These are phyloP conservation scores for Styela plicata DNA, from an alignment of 23 tunicate genomes.

Conservation along the genomic window DNA sequence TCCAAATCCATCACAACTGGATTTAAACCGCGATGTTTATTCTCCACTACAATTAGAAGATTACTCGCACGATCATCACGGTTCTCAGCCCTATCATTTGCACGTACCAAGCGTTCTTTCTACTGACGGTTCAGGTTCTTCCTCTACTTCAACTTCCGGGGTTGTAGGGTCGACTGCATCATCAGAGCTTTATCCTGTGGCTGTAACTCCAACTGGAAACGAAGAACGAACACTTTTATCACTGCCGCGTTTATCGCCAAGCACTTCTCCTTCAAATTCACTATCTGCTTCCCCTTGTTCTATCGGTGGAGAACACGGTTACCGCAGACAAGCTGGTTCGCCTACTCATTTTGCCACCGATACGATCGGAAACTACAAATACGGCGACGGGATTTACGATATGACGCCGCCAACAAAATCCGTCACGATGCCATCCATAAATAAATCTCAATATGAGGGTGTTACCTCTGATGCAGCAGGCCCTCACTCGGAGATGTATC, in stretches of 20 bases:
- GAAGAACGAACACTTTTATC: background rate
- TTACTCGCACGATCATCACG: background rate
- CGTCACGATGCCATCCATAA: background rate
- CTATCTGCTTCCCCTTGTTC: background rate
- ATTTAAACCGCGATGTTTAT: background rate
- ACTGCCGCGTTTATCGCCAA: background rate
- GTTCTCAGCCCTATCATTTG: background rate
- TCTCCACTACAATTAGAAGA: background rate
- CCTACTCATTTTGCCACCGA: background rate
- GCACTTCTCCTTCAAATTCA: background rate
- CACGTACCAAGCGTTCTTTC: background rate
- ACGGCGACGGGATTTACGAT: background rate
- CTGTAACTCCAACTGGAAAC: background rate
- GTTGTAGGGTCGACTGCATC: conserved; percentile 10
- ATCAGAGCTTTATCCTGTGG: background rate
- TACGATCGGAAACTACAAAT: background rate
- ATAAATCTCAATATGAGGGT: background rate
- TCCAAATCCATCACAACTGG: conserved; percentile 8
- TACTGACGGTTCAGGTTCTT: conserved; percentile 1
- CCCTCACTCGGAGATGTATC: background rate
- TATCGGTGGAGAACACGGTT: background rate
- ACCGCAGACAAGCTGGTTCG: background rate
- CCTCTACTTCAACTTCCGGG: conserved; percentile 8
- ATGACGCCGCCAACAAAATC: background rate
- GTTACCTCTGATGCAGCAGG: background rate